Conservation (phyloP, 1,140 invertebrate species). For the Aphidius ervi region DNA sequence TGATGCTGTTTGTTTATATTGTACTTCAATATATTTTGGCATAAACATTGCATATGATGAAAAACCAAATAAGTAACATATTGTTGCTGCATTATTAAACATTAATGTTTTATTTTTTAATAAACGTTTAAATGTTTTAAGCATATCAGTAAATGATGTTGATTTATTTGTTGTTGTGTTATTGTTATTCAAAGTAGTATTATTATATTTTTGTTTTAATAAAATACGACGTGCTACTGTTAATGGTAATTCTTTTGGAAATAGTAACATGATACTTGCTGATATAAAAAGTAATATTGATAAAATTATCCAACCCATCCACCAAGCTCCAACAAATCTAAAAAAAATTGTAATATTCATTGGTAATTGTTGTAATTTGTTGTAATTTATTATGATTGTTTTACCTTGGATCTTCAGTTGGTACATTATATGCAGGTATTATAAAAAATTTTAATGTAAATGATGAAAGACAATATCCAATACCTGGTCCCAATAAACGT, state of each 20-base stretch:
- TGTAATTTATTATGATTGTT: neutral
- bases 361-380: slow-evolving; percentile 11
- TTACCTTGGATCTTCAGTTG: slow-evolving; percentile 62
- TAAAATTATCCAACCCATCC: slow-evolving; percentile 72
- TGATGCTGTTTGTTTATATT: slow-evolving; percentile 69
- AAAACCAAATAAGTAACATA: slow-evolving; percentile 69
- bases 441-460: slow-evolving; percentile 67
- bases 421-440: slow-evolving; percentile 64
- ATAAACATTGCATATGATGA: slow-evolving; percentile 73
- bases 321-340: slow-evolving; percentile 74
- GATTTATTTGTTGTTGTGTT: slow-evolving; percentile 39
- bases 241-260: slow-evolving; percentile 63
- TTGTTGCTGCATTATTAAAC: slow-evolving; percentile 64
- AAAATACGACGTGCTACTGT: slow-evolving; percentile 57
- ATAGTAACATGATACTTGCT: slow-evolving; percentile 60
- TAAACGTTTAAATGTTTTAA: slow-evolving; percentile 60
- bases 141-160: slow-evolving; percentile 58
- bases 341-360: slow-evolving; percentile 2
- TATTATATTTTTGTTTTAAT: slow-evolving; percentile 42
- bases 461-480: slow-evolving; percentile 68
- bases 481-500: slow-evolving; percentile 66
- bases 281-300: slow-evolving; percentile 61
- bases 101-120: slow-evolving; percentile 64
- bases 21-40: slow-evolving; percentile 73
- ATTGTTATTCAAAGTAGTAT: slow-evolving; percentile 27